Conservation (phyloP, 2,113 vertebrate species). For the Sciurus niger region DNA sequence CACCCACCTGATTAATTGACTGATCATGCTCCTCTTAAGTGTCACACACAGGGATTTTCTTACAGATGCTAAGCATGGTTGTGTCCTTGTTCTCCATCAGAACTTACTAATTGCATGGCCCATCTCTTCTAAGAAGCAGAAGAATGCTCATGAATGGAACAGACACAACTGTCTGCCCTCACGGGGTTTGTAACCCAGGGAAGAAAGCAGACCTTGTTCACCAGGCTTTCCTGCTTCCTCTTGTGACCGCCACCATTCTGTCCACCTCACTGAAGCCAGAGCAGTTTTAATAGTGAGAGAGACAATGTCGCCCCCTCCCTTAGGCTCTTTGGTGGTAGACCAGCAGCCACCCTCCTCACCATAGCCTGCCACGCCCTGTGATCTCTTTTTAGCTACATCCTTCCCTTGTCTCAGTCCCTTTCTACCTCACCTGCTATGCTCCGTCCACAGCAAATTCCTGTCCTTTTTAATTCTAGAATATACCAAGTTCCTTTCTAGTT, state of each 20-base stretch:
- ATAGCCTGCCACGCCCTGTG: rapidly evolving
- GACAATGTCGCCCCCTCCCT: not conserved
- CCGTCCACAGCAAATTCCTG: not conserved
- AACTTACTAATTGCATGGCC: too few relatives aligned
- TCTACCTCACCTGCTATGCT: not conserved
- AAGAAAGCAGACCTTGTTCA: not conserved
- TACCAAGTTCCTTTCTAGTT: not conserved
- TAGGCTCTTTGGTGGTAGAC: not conserved
- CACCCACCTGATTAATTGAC: too few relatives aligned
- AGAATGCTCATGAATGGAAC: too few relatives aligned
- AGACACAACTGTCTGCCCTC: too few relatives aligned
- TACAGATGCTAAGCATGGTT: too few relatives aligned
- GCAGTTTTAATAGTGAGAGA: not conserved
- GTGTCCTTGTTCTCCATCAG: too few relatives aligned
- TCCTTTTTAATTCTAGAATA: not conserved
- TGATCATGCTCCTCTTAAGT: too few relatives aligned
- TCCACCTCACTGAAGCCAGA: not conserved
- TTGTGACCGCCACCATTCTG: not conserved
- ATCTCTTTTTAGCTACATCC: not conserved
- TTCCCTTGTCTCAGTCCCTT: not conserved
- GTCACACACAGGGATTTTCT: too few relatives aligned
- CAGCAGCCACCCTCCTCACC: rapidly evolving
- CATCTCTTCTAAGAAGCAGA: too few relatives aligned
- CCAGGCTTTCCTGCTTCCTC: not conserved
- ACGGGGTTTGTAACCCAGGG: too few relatives aligned